Evolutionary conservation across 1,140 invertebrate species (phyloP).

Genomic region (Achatina immaculata): DNA sequence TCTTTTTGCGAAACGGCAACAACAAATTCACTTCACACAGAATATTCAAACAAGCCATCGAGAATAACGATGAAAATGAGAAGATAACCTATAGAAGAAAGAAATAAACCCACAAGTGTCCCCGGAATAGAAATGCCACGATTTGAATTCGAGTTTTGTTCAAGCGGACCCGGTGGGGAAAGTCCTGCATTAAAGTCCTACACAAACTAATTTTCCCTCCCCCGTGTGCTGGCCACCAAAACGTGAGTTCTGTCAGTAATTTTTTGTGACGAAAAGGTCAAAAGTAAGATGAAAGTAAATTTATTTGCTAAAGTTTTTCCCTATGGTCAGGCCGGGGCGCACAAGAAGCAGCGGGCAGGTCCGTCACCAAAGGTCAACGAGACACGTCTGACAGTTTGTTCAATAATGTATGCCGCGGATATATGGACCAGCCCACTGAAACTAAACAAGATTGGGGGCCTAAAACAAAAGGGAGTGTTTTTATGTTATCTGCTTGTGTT

Average conservation of each 20-base stretch:
- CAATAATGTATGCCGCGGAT: not conserved
- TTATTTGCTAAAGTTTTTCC: not conserved
- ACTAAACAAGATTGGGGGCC: not conserved
- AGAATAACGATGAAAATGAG: too few relatives aligned
- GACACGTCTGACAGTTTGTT: not conserved
- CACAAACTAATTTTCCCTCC: not conserved
- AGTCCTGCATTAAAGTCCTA: not conserved
- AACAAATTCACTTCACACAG: too few relatives aligned
- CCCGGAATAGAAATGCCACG: too few relatives aligned
- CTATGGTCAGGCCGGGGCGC: not conserved
- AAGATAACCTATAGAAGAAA: too few relatives aligned
- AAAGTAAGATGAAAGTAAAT: not conserved
- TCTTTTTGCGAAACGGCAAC: too few relatives aligned
- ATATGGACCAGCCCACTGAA: not conserved
- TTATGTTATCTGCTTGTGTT: too few relatives aligned
- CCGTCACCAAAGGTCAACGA: not conserved
- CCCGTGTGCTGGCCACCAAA: too few relatives aligned
- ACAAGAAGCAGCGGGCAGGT: not conserved
- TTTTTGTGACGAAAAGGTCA: not conserved
- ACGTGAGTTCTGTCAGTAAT: not conserved
- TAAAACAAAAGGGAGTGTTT: too few relatives aligned
- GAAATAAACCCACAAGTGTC: too few relatives aligned
- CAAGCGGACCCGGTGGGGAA: too few relatives aligned
- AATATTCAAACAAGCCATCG: too few relatives aligned
- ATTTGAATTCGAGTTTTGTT: too few relatives aligned